These are phyloP conservation scores for Trididemnum miniatum DNA, from an alignment of 23 tunicate genomes.

Conservation along the genomic window DNA sequence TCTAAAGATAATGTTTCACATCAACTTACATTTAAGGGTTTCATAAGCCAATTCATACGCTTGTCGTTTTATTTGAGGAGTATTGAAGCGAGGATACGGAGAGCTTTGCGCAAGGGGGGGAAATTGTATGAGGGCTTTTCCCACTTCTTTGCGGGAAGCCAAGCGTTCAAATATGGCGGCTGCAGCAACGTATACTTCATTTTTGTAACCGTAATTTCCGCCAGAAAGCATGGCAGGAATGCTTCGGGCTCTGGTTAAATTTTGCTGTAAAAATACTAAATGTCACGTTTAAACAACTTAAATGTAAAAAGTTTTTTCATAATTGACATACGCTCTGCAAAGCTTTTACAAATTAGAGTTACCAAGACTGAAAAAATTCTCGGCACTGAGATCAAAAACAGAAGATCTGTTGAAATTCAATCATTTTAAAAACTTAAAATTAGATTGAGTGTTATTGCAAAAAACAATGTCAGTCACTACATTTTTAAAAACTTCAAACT, in stretches of 20 bases:
- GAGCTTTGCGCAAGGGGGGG: conserved; percentile 11
- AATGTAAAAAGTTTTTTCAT: too few species aligned
- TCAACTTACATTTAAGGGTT: conserved; percentile 84
- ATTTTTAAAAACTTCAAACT: too few species aligned
- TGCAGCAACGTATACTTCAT: conserved; percentile 77
- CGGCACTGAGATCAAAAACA: too few species aligned
- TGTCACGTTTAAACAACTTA: too few species aligned
- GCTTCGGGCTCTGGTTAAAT: conserved; percentile 68
- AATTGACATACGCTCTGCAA: too few species aligned
- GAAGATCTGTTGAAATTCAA: too few species aligned
- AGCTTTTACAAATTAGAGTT: too few species aligned
- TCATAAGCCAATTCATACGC: conserved; percentile 81
- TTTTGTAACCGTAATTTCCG: conserved; percentile 66
- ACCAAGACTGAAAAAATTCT: too few species aligned
- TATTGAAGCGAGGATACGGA: conserved; percentile 26
- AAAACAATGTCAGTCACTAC: too few species aligned
- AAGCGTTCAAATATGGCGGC: conserved; percentile 79
- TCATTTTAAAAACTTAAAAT: too few species aligned
- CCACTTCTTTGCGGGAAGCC: conserved; percentile 50
- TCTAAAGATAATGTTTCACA: not conserved
- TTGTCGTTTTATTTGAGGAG: conserved; percentile 71
- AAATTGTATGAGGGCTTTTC: conserved; percentile 60
- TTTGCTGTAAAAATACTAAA: conserved; percentile 25
- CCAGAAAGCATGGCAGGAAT: conserved; percentile 82
- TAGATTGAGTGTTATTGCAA: too few species aligned